phyloP scores from a whole-genome alignment of 2,797 vertebrate species.

The Nannoperca obscura region DNA sequence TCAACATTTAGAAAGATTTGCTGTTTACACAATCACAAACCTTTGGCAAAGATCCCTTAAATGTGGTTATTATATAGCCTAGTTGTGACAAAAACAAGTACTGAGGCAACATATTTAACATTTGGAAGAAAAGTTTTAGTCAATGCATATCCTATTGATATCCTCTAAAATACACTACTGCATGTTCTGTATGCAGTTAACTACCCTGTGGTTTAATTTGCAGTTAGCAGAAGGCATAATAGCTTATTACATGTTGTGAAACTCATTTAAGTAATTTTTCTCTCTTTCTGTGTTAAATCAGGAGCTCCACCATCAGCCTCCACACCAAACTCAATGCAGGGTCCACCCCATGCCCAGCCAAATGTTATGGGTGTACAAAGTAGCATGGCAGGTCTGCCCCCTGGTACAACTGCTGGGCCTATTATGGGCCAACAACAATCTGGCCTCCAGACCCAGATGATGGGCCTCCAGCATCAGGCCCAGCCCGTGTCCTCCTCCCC shows the following conservation, averaged over 20 bases:
- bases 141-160: no score
- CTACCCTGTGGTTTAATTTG: background rate
- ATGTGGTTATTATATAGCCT: no score
- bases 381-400: slow-evolving; percentile 89
- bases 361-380: slow-evolving; percentile 94
- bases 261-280: background rate
- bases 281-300: slow-evolving; percentile 73
- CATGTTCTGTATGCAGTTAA: background rate
- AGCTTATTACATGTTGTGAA: slow-evolving; percentile 8
- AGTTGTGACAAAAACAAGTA: no score
- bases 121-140: no score
- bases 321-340: slow-evolving; percentile 92
- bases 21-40: background rate
- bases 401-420: slow-evolving; percentile 87
- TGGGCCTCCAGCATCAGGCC: slow-evolving; percentile 98
- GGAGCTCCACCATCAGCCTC: slow-evolving; percentile 91
- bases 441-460: slow-evolving; percentile 94
- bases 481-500: slow-evolving; percentile 95
- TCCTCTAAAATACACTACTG: no score
- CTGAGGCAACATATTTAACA: no score
- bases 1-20: background rate
- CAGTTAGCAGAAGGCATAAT: background rate
- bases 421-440: slow-evolving; percentile 93
- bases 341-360: slow-evolving; percentile 90
- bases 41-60: background rate